Evolutionary conservation across 2,888 invertebrate genomes (phyloP).

Genomic region (Villa cingulata): DNA sequence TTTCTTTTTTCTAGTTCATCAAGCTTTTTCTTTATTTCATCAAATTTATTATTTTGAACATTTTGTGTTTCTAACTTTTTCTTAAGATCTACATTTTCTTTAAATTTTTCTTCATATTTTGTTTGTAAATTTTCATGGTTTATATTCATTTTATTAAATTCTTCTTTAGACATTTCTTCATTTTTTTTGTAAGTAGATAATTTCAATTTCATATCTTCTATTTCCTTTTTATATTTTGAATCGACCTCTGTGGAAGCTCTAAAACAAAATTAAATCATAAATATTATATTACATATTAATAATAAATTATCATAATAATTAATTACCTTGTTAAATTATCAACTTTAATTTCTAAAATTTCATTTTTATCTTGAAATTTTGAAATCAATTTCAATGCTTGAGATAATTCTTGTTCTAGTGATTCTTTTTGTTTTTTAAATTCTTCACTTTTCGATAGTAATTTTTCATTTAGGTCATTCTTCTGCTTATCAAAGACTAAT

Average conservation of each 20-base stretch:
- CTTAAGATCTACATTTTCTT: slow-evolving; percentile 39
- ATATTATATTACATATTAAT: neutral
- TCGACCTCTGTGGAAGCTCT: slow-evolving; percentile 33
- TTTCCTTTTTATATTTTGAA: slow-evolving; percentile 31
- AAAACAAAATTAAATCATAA: slow-evolving; percentile 13
- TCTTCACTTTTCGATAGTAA: slow-evolving; percentile 32
- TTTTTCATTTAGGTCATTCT: slow-evolving; percentile 20
- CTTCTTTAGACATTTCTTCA: slow-evolving; percentile 29
- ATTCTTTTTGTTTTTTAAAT: slow-evolving; percentile 39
- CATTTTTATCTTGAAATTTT: slow-evolving; percentile 51
- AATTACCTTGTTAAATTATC: slow-evolving; percentile 26
- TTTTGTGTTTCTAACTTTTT: slow-evolving; percentile 43
- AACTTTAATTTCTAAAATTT: slow-evolving; percentile 40
- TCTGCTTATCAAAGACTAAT: slow-evolving; percentile 23
- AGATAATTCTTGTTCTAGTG: slow-evolving; percentile 56
- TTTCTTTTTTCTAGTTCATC: neutral
- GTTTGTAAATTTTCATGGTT: slow-evolving; percentile 36
- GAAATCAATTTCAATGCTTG: slow-evolving; percentile 56
- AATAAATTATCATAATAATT: neutral
- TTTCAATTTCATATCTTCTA: slow-evolving; percentile 34
- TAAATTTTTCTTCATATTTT: slow-evolving; percentile 41
- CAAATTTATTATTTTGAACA: slow-evolving; percentile 23
- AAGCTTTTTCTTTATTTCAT: neutral
- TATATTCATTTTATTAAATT: slow-evolving; percentile 35
- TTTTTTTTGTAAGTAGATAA: slow-evolving; percentile 26